These are phyloP conservation scores for Riptortus pedestris DNA, from an alignment of 1,140 invertebrate species.

Conservation along the genomic window DNA sequence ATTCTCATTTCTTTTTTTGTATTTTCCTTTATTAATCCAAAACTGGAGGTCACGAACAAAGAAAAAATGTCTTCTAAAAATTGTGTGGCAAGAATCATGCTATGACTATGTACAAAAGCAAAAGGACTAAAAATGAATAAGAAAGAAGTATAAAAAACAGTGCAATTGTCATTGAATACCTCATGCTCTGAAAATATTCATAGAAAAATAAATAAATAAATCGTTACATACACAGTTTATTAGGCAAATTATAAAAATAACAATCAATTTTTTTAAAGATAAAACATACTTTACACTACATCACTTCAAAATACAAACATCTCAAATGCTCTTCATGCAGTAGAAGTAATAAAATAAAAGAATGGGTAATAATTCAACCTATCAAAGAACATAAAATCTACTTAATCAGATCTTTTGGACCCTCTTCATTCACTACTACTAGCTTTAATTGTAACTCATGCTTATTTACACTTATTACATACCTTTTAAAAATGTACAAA, in stretches of 20 bases:
- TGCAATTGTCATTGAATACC: too few relatives aligned
- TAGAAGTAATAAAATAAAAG: not conserved
- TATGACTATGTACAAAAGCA: too few relatives aligned
- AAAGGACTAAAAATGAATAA: too few relatives aligned
- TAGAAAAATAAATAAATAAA: too few relatives aligned
- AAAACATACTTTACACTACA: slow-evolving; percentile 7
- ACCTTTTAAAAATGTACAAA: not conserved
- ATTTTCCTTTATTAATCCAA: too few relatives aligned
- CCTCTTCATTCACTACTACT: slow-evolving; percentile 11
- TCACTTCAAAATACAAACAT: not conserved
- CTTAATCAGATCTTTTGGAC: slow-evolving; percentile 14
- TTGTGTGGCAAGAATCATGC: too few relatives aligned
- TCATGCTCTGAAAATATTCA: too few relatives aligned
- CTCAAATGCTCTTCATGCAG: not conserved
- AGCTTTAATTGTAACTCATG: not conserved
- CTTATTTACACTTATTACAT: slow-evolving; percentile 13
- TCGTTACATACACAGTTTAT: too few relatives aligned
- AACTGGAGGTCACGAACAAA: too few relatives aligned
- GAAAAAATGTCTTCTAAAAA: too few relatives aligned
- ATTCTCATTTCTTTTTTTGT: too few relatives aligned
- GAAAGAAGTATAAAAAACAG: too few relatives aligned
- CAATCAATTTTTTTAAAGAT: not conserved
- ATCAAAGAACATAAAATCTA: not conserved
- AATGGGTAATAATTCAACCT: not conserved
- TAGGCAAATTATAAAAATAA: slow-evolving; percentile 17